Evolutionary conservation across 1,140 invertebrate species (phyloP).

Genomic region (Drosophila teissieri): DNA sequence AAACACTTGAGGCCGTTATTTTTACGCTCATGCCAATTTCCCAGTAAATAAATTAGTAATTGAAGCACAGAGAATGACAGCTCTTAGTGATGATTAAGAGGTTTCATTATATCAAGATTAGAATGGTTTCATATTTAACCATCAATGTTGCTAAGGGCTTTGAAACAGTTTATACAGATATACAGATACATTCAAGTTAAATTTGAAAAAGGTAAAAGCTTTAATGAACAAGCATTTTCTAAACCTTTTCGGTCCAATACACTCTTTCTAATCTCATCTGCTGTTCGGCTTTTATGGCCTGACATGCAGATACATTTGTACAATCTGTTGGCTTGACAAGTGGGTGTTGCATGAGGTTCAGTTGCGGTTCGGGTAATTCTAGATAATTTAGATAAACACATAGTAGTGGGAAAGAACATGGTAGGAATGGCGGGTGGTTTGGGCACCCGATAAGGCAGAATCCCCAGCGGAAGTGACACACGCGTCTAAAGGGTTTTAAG

Average conservation of each 20-base stretch:
- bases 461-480: constrained; percentile 57
- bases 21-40: constrained; percentile 5
- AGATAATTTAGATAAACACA: constrained; percentile 71
- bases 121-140: constrained; percentile 1
- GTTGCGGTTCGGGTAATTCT: constrained; percentile 58
- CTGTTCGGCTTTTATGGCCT: constrained; percentile 3
- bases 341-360: constrained; percentile 17
- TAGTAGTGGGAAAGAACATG: constrained; percentile 17
- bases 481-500: constrained; percentile 17
- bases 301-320: constrained; percentile 47
- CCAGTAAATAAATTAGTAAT: constrained; percentile 31
- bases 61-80: not conserved
- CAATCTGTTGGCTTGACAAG: constrained; percentile 34
- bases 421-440: not conserved
- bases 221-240: no score
- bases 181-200: no score
- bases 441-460: constrained; percentile 41
- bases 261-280: constrained; percentile 5
- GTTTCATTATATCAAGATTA: constrained; percentile 17
- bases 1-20: not conserved
- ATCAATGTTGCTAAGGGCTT: not conserved
- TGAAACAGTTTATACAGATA: no score
- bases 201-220: no score
- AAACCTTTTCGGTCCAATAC: not conserved
- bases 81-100: constrained; percentile 7